Base-by-base conservation (phyloP, 1,140 invertebrate species). In the Drosophila biarmipes region DNA sequence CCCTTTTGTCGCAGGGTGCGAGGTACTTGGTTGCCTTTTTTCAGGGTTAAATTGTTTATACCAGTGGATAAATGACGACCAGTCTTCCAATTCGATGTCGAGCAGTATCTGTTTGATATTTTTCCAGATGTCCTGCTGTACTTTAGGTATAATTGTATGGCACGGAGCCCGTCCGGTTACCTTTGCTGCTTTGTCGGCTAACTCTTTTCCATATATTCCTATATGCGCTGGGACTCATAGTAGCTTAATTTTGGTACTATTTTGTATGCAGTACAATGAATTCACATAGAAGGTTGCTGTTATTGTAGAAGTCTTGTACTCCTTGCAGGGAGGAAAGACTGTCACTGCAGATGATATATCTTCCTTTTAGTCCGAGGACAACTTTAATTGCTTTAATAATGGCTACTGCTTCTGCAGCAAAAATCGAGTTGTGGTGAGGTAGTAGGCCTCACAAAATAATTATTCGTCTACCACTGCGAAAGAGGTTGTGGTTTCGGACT, bases 221-320 rank as follows among this genome's bases (percentile, higher is more conserved):
- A 42, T 17, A 42, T 42, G 38, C n/a, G n/a, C n/a, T n/a, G n/a
- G n/a, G n/a, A n/a, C n/a, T n/a, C n/a, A n/a, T n/a, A n/a, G n/a
- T n/a, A n/a, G n/a, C n/a, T n/a, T n/a, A n/a, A n/a, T n/a, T n/a
- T n/a, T n/a, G n/a, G n/a, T n/a, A n/a, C n/a, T n/a, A n/a, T n/a
- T n/a, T n/a, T n/a, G n/a, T n/a, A n/a, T n/a, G n/a, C n/a, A n/a
- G n/a, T 34, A 21, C 38, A 40, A 31, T n/a, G n/a, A 55, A 34
- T 43, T 55, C 53, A 1, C 1, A 55, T 43, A 55, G 14, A 6
- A 58, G 56, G 10, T 38, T 17, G 21, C 24, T 49, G 34, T 59
- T 59, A 5, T 59, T 49, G 45, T 12, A 49, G 15, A 56, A 56
- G 27, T 56, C 45, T 31, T 34, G 40, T 8, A 56, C 45, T 27